Conservation (phyloP, 2,797 vertebrate species). For the Oreonectes daqikongensis region DNA sequence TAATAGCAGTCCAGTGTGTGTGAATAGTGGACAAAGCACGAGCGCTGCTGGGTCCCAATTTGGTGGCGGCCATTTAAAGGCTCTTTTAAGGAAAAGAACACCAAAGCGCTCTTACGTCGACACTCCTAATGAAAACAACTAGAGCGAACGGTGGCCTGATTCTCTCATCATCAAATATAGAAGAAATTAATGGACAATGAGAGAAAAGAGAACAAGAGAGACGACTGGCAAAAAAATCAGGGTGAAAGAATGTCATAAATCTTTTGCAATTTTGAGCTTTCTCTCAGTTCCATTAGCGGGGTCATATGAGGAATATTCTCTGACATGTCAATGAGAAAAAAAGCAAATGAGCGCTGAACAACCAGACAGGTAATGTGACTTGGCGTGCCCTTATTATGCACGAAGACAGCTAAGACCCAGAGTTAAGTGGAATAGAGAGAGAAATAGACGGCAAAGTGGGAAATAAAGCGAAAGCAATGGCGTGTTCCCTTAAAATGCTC, state of each 20-base stretch:
- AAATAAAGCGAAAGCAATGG: conserved; percentile 52
- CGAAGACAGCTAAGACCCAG: conserved; percentile 39
- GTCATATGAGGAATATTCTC: conserved; percentile 41
- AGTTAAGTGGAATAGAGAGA: conserved; percentile 52
- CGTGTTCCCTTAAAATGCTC: conserved; percentile 41
- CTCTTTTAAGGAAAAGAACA: background rate
- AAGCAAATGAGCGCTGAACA: conserved; percentile 42
- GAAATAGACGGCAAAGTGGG: conserved; percentile 43
- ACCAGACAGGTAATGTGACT: conserved; percentile 50
- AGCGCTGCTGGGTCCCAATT: background rate
- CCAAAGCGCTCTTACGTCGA: background rate
- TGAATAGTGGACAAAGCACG: background rate
- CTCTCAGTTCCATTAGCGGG: conserved; percentile 39
- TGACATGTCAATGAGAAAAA: conserved; percentile 28
- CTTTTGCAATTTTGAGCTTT: conserved; percentile 39
- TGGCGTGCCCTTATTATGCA: conserved; percentile 46
- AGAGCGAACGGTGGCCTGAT: background rate
- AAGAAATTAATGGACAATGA: conserved; percentile 24
- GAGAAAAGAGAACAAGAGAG: background rate
- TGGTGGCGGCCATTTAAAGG: conserved; percentile 17
- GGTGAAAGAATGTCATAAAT: conserved; percentile 34
- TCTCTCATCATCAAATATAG: conserved; percentile 20
- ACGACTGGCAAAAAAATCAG: conserved; percentile 18
- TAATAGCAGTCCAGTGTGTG: background rate
- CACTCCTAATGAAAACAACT: background rate